Percentiles rank a stretch among this genome's conserved stretches.
phyloP scores from a whole-genome alignment of 2,797 vertebrate genomes.

The Menidia menidia region DNA sequence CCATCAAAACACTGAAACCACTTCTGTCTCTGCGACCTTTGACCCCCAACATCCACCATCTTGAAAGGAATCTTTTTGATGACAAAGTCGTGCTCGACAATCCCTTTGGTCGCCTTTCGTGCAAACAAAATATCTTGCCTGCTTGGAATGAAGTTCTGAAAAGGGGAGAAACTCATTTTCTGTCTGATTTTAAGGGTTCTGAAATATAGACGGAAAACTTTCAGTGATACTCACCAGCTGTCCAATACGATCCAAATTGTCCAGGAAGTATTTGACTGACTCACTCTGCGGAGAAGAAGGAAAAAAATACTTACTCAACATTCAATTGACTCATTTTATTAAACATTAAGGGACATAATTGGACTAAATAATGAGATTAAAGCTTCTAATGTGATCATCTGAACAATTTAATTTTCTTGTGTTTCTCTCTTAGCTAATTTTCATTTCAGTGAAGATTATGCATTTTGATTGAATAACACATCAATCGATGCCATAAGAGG shows the following conservation, averaged over 20 bases:
- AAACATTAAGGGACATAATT: conserved; percentile 14
- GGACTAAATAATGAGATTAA: conserved; percentile 28
- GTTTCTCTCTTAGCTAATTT: conserved; percentile 22
- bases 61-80: conserved; percentile 98
- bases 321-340: conserved; percentile 24
- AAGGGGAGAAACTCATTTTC: neutral
- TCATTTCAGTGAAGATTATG: conserved; percentile 19
- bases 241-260: conserved; percentile 95
- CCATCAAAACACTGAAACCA: conserved; percentile 99
- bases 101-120: conserved; percentile 95
- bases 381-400: conserved; percentile 26
- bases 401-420: conserved; percentile 18
- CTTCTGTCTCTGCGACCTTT: conserved; percentile 96
- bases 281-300: conserved; percentile 87
- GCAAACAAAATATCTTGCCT: conserved; percentile 96
- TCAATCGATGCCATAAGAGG: conserved; percentile 17
- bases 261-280: conserved; percentile 98
- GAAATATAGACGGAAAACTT: neutral
- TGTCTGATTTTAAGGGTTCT: neutral
- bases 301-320: conserved; percentile 13
- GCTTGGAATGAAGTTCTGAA: conserved; percentile 92
- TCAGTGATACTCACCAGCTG: conserved; percentile 89
- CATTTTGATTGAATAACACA: conserved; percentile 49
- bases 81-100: conserved; percentile 95
- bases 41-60: conserved; percentile 98